phyloP scores from a whole-genome alignment of 2,888 invertebrate species.

The Nycteola revayana region DNA sequence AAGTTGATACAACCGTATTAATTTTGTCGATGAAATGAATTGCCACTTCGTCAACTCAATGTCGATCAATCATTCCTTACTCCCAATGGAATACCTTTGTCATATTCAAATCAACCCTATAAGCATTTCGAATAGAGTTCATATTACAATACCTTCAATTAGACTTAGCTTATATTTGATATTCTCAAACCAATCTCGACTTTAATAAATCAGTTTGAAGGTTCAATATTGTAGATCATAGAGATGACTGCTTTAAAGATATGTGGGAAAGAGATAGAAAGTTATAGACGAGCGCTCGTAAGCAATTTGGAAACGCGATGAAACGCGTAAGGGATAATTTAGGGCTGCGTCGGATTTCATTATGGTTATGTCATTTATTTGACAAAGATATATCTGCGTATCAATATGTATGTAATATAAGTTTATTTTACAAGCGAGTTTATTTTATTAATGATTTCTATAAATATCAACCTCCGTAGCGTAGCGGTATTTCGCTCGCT shows the following conservation, averaged over 20 bases:
- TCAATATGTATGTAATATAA: background rate
- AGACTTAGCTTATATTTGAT: too few species aligned
- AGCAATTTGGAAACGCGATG: constrained; percentile 12
- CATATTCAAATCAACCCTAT: too few species aligned
- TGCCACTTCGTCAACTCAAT: constrained; percentile 14
- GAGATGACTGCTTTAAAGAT: too few species aligned
- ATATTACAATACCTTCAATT: too few species aligned
- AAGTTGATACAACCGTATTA: constrained; percentile 13
- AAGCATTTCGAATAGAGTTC: too few species aligned
- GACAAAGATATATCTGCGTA: background rate
- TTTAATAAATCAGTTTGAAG: too few species aligned
- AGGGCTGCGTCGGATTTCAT: constrained; percentile 6
- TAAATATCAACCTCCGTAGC: too few species aligned
- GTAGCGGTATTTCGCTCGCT: too few species aligned
- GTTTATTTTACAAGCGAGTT: too few species aligned
- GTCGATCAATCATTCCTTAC: constrained; percentile 20
- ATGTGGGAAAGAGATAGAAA: constrained; percentile 5
- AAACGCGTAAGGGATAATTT: constrained; percentile 10
- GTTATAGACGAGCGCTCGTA: constrained; percentile 6
- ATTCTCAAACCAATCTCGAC: too few species aligned
- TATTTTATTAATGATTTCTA: too few species aligned
- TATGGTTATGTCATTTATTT: background rate
- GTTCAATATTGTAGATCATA: too few species aligned
- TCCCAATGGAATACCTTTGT: constrained; percentile 13
- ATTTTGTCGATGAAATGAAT: constrained; percentile 16